These are phyloP conservation scores for Diachasma alloeum DNA, from an alignment of 1,140 invertebrate species.

Conservation along the genomic window DNA sequence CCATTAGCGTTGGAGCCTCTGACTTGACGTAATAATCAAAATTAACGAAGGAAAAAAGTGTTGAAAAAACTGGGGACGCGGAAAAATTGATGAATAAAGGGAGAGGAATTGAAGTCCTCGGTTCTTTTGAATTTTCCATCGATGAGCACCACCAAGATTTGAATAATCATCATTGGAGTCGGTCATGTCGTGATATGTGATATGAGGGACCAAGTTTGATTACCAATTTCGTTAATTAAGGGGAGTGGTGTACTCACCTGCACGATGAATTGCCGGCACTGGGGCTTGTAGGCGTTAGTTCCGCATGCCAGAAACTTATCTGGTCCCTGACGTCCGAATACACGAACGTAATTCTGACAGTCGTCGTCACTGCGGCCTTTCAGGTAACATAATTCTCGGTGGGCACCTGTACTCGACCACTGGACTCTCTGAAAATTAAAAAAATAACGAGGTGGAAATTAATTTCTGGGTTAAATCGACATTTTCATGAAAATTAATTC, in stretches of 20 bases:
- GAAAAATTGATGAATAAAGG: not conserved
- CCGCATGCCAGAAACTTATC: slow-evolving; percentile 89
- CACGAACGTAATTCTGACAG: slow-evolving; percentile 96
- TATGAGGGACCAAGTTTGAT: not conserved
- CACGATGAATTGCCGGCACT: slow-evolving; percentile 81
- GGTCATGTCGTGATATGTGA: not conserved
- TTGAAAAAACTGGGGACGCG: not conserved
- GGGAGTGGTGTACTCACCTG: slow-evolving; percentile 59
- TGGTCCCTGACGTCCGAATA: slow-evolving; percentile 77
- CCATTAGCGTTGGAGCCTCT: not conserved
- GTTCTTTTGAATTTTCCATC: not conserved
- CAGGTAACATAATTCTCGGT: slow-evolving; percentile 83
- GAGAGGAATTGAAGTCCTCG: no score
- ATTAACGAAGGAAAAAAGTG: not conserved
- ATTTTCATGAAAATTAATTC: no score
- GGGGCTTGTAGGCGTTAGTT: slow-evolving; percentile 95
- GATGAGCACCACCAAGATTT: not conserved
- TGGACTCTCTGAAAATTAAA: slow-evolving; percentile 75
- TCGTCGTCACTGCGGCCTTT: slow-evolving; percentile 88
- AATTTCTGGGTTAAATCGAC: no score
- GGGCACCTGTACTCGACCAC: slow-evolving; percentile 84
- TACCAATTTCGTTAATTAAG: not conserved
- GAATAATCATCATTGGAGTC: not conserved
- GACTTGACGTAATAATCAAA: slow-evolving; percentile 8
- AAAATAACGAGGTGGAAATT: no score